Conservation (phyloP, 2,888 invertebrate species). For the Strigamia crassipes region DNA sequence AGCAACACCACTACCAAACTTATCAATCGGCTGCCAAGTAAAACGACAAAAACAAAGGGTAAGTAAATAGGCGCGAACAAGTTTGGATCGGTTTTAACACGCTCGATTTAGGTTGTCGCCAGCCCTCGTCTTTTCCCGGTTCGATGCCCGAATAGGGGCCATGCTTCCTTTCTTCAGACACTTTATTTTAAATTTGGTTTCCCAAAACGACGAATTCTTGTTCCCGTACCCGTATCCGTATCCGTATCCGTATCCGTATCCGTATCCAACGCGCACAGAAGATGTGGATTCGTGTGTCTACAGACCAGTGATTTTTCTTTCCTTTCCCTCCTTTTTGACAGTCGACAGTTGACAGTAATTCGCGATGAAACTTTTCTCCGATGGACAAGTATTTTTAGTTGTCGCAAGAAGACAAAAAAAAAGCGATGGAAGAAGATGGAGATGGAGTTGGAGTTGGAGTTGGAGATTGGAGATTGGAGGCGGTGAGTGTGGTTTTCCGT, state of each 20-base stretch:
- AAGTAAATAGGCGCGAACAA: no score
- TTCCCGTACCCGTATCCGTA: no score
- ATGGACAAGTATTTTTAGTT: not conserved
- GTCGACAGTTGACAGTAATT: no score
- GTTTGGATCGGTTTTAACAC: no score
- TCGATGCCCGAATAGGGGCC: slow-evolving; percentile 14
- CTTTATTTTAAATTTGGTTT: not conserved
- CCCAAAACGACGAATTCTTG: not conserved
- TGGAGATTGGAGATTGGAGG: no score
- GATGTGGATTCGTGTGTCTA: not conserved
- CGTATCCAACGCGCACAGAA: not conserved
- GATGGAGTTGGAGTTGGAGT: no score
- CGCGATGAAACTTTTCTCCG: not conserved
- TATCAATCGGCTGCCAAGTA: slow-evolving; percentile 52
- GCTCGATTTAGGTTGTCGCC: not conserved
- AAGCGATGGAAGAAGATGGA: no score
- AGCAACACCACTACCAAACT: slow-evolving; percentile 52
- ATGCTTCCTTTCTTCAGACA: slow-evolving; percentile 8
- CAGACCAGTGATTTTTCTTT: slow-evolving; percentile 5
- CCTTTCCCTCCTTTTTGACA: not conserved
- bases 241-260: no score
- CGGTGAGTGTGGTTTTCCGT: no score
- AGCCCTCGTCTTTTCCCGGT: not conserved
- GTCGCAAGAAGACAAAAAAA: not conserved
- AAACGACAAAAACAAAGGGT: slow-evolving; percentile 13